Evolutionary conservation across 1,140 invertebrate species (phyloP), one percentile per base, ranked within the genome.

Genomic region (Hylaeus anthracinus): DNA sequence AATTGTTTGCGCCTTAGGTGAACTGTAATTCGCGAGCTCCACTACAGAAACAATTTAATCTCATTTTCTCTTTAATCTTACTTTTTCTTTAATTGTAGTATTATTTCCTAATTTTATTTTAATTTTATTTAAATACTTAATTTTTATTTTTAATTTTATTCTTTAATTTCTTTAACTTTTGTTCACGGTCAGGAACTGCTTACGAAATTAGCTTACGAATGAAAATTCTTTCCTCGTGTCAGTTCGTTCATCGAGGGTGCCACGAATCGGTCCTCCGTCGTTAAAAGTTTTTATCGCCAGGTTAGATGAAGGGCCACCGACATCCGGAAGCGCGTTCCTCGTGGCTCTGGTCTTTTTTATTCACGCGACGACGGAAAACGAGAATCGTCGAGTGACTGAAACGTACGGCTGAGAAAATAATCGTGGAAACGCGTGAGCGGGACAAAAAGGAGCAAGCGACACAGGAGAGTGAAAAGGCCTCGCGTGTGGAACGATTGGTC

Each of bases 201-300:
- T 26, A 26, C 26, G 26, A 26, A 26, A 26, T 26, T 26, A 26
- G 26, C 26, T 26, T 0, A 0, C 0, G 26, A 60, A 5, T 10
- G 70, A 15, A 14, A 76, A 56, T 60, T 45, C 69, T 73, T 73
- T 85, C 69, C 63, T 15, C 69, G 51, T 37, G 5, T n/a, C 67
- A 67, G 39, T 75, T 86, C 78, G 70, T 75, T 86, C 72, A 64
- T 60, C 66, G 37, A 65, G 51, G 53, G 9, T 3, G 51, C 26
- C 70, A 55, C 56, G 58, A 55, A 63, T 72, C 56, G 37, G 12
- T 55, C 14, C 51, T 6, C 48, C 65, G 81, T 70, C 86, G 88
- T 90, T 88, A 88, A 89, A 90, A 90, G 86, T 85, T 86, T 89
- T 89, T 89, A 89, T 88, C 86, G 79, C 69, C 69, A 14, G 67